Base-by-base conservation (phyloP, 2,113 vertebrate species). In the Aegypius monachus region DNA sequence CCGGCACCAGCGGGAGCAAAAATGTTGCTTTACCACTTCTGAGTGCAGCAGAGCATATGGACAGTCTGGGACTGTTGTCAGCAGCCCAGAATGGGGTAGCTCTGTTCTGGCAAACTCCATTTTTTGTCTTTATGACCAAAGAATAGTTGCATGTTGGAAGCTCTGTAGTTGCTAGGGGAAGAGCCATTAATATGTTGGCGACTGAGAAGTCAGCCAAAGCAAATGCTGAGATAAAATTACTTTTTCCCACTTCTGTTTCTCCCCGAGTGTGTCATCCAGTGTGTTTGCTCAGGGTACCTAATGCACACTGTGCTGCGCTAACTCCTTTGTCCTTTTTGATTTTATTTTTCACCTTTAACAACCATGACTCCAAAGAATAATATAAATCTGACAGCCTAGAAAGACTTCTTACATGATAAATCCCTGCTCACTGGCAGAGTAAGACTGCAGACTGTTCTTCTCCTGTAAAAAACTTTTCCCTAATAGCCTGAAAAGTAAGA, bases 41-140 rank as follows among this genome's bases (percentile, higher is more conserved):
- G 92, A 97, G 95, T 74, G 95, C 93, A 55, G 68, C 47, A 36
- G 96, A 98, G 94, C 97, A 98, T 97, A 98, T 97, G 98, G 97
- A 81, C 95, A 97, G 95, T 92, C 96, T 31, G 78, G 93, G 95
- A 96, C 81, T 95, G 93, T 71, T 97, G 97, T 98, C 97, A 96
- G 96, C 96, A 94, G 78, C 97, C 96, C 97, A 95, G 93, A 97
- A 95, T 81, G 15, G 94, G 95, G 94, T 95, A 95, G 84, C 81
- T 93, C 91, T 77, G 65, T 89, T 92, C 95, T 95, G 42, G 93
- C 89, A 92, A 94, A 93, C 87, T 95, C 88, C 27, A 22, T 77
- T 96, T 97, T 96, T 96, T 95, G 87, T 84, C 90, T 97, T 92
- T 89, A 91, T 93, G 92, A 96, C 95, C 92, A 93, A 96, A 96